Base-by-base conservation (phyloP, 2,888 invertebrate species). In the Schrankia costaestrigalis region DNA sequence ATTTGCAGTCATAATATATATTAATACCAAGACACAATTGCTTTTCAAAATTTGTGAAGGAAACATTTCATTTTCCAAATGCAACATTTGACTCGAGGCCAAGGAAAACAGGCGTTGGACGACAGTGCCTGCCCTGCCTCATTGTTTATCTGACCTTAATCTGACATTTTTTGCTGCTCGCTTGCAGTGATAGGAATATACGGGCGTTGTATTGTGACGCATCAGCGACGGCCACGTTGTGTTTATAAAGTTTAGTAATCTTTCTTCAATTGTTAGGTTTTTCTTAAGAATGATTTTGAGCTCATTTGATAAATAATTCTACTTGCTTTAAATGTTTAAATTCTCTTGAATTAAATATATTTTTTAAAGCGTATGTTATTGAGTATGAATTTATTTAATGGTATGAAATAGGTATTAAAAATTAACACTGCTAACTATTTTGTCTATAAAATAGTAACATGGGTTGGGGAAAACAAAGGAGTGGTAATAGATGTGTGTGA, bases 81-180 rank as follows among this genome's bases (percentile, higher is more conserved):
- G 71, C 67, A 74, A 52, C 58, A 65, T 66, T 70, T 71, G 70
- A 70, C 60, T 64, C 58, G 56, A 63, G 61, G 67, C 70, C 66
- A 75, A 78, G 62, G 62, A 71, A 71, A 77, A 70, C 71, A 69
- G 69, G 56, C 70, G 60, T 59, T 64, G 61, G 61, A 58, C 54
- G 65, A 62, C 69, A 67, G 54, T 41, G 47, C 28, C 55, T 60
- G 61, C 57, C 63, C 52, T 50, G 71, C 47, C 53, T 66, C 68
- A 76, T 78, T 78, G 78, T 80, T 63, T 65, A 47, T 63, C 51
- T 73, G 76, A 75, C 77, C 76, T 77, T 78, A 77, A 78, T 78
- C 67, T 46, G 59, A 54, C 57, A 60, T 64, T 77, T 74, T 77
- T 73, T 70, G 63, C 59, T 61, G 64, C 61, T 66, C 59, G 63